phyloP scores from a whole-genome alignment of 1,140 invertebrate species.

The Penaeus japonicus region DNA sequence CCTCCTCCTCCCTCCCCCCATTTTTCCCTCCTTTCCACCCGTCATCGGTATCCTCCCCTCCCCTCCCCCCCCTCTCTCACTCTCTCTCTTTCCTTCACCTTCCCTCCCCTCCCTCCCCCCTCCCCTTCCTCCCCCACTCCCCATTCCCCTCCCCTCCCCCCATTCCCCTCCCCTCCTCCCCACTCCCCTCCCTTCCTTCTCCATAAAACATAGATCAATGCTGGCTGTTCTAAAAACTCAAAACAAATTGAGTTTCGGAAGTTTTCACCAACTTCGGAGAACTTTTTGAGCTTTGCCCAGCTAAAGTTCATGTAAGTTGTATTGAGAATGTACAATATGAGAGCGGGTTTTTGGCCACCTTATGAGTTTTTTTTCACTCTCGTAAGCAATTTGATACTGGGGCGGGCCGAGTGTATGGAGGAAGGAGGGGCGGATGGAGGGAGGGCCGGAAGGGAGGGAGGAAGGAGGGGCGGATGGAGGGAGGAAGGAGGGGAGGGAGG shows the following conservation, averaged over 20 bases:
- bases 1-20: background rate
- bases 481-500: background rate
- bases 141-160: background rate
- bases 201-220: constrained; percentile 52
- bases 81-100: background rate
- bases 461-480: background rate
- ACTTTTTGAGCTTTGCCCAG: constrained; percentile 31
- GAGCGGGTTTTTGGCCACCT: constrained; percentile 7
- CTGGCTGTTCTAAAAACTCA: constrained; percentile 49
- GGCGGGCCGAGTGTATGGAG: background rate
- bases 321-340: constrained; percentile 49
- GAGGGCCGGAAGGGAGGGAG: background rate
- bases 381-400: constrained; percentile 44
- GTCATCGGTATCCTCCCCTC: background rate
- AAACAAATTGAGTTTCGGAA: constrained; percentile 52
- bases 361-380: constrained; percentile 17
- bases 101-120: background rate
- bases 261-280: constrained; percentile 37
- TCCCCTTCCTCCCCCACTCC: background rate
- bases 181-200: background rate
- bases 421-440: background rate
- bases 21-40: background rate
- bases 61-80: background rate
- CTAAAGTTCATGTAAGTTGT: constrained; percentile 48
- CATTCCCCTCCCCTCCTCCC: background rate